phyloP scores from a whole-genome alignment of 2,888 invertebrate species.

The Mesorhabditis belari region DNA sequence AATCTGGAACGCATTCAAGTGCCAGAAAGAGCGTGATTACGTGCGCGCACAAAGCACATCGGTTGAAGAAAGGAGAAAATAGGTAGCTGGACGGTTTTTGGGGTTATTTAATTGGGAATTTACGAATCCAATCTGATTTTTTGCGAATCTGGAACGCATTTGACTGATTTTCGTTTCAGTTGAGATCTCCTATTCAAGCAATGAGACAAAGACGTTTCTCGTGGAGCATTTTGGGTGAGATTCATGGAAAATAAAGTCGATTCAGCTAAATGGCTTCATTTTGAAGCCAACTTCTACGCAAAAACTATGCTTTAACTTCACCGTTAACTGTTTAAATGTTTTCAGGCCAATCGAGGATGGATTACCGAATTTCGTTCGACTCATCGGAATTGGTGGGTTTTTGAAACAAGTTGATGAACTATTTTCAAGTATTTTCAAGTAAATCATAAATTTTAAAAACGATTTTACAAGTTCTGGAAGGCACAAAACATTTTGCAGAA shows the following conservation, averaged over 20 bases:
- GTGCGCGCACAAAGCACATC: background rate
- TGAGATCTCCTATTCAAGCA: no score
- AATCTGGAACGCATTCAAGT: no score
- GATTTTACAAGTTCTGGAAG: no score
- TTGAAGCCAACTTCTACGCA: no score
- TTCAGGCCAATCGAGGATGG: conserved; percentile 35
- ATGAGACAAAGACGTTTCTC: background rate
- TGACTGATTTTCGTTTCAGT: no score
- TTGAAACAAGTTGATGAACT: background rate
- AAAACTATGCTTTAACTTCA: no score
- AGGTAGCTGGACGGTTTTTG: no score
- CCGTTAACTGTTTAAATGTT: no score
- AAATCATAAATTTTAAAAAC: conserved; percentile 2
- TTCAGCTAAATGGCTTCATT: background rate
- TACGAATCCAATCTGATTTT: no score
- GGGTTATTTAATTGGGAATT: background rate
- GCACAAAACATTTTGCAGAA: no score
- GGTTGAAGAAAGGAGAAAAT: background rate
- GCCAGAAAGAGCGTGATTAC: no score
- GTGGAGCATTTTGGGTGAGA: conserved; percentile 11
- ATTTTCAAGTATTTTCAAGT: background rate
- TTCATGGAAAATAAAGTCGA: background rate
- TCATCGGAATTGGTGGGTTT: conserved; percentile 12
- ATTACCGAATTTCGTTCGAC: conserved; percentile 6
- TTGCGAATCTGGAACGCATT: no score